Evolutionary conservation across 2,888 invertebrate genomes (phyloP), one percentile per base, ranked within the genome.

Genomic region (Agrochola lota): DNA sequence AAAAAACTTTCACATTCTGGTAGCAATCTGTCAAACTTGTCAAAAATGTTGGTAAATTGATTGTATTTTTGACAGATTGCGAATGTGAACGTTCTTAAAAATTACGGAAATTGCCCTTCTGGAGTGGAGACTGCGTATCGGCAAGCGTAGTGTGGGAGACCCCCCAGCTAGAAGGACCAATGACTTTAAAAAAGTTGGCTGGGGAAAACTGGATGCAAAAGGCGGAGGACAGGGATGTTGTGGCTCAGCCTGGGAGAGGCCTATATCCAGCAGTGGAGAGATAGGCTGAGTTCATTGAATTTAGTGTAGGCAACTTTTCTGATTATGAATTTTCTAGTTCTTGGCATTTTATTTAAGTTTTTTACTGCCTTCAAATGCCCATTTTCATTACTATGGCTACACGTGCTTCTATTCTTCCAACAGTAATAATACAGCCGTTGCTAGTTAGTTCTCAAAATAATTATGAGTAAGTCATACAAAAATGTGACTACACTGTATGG

Each of bases 361-460:
- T 69, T 77, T 15, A 57, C 17, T 43, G 8, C 20, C 23, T 40
- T 40, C 0, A 46, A 43, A 40, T 68, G 15, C 12, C 17, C 8
- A 12, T 43, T 71, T 67, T 30, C 6, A 8, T 43, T 23, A 40
- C 0, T 30, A n/a, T 17, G 5, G 3, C 2, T 52, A 35, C 82
- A 77, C 62, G n/a, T 82, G 43, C 64, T 35, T 62, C 12, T 63
- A 35, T 60, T 49, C 71, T 76, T 82, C 17, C 43, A 75, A 40
- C 35, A 20, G n/a, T 71, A 52, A 71, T 63, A 35, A 46, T 35
- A 55, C 43, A 35, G 46, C 23, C 26, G 52, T 55, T 40, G 20
- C 26, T 26, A 35, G 7, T 63, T 59, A 30, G 1, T 69, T 80
- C 8, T 71, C 17, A 49, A 67, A 68, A 76, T 82, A 71, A 59